phyloP scores from a whole-genome alignment of 1,140 invertebrate species.

The Caerostris extrusa region DNA sequence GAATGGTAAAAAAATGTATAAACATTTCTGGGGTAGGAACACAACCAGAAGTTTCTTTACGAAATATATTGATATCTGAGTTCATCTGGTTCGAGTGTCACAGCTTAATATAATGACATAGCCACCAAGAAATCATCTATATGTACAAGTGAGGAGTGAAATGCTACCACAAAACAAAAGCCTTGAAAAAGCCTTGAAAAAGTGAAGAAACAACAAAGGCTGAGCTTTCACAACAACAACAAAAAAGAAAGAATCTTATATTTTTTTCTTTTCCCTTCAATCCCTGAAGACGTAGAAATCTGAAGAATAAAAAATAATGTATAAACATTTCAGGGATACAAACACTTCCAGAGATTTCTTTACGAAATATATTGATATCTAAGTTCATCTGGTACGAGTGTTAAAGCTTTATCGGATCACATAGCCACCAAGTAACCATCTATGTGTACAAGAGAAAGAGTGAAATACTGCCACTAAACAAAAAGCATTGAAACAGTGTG shows the following conservation, averaged over 20 bases:
- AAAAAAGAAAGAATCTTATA: not conserved
- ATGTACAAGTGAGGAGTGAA: not conserved
- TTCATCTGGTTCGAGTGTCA: not conserved
- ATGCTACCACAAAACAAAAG: not conserved
- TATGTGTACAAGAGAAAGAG: not conserved
- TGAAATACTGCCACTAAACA: not conserved
- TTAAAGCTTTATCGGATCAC: not conserved
- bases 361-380: constrained; percentile 7
- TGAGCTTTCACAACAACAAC: too few species aligned
- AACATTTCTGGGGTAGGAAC: not conserved
- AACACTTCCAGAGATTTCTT: not conserved
- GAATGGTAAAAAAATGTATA: not conserved
- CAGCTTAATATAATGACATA: not conserved
- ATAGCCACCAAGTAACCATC: constrained; percentile 13
- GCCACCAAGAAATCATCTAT: constrained; percentile 24
- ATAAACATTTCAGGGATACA: not conserved
- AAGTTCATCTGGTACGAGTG: not conserved
- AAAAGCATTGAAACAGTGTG: not conserved
- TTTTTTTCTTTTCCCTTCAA: not conserved
- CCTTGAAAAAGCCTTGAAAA: constrained; percentile 2
- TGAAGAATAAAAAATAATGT: not conserved
- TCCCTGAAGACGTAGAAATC: not conserved
- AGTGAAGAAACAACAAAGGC: not conserved
- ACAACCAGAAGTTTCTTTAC: not conserved
- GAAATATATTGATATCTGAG: not conserved